Base-by-base conservation (phyloP, 2,888 invertebrate species). In the Oscheius sp. region DNA sequence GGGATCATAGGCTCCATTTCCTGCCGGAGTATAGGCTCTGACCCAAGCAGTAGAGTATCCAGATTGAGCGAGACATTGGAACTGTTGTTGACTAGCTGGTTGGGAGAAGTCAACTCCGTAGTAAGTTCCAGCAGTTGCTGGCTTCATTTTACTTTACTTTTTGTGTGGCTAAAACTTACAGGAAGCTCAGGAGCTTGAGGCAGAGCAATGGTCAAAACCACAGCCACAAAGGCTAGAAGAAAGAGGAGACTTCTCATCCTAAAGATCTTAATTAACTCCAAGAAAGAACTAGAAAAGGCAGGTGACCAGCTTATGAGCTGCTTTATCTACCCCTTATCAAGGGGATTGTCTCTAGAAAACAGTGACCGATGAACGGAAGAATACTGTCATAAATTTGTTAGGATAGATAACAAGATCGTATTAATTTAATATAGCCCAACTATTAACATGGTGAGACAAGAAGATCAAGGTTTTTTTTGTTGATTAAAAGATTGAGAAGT, bases 21-120 rank as follows among this genome's bases (percentile, higher is more conserved):
- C 76, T n/a, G 61, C 28, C 36, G 78, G 76, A 30, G 63, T 67
- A 63, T 78, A 78, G 14, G 72, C 75, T 12, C 75, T 71, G 28
- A 67, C 33, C 32, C 59, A 69, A 3, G 70, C 71, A 2, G 67
- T 50, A 33, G 44, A 59, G 56, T 71, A 73, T 12, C 67, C 69
- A 20, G 64, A 20, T 17, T 64, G 61, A 44, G 62, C 65, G 30
- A 73, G 49, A 50, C 71, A 73, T 5, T 67, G 54, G 49, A 73
- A 61, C 28, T 71, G 69, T 44, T 63, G 44, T 2, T 24, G 20
- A 26, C 64, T 64, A 17, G 73, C 71, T 8, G 59, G 67, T 28
- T 66, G 67, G 24, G 71, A 56, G 36, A 73, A 64, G 44, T 73
- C 73, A 12, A 73, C 71, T 0, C 67, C 67, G 38, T 73, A 73